Base-by-base conservation (phyloP, 2,113 vertebrate genomes). In the Phasianus colchicus region DNA sequence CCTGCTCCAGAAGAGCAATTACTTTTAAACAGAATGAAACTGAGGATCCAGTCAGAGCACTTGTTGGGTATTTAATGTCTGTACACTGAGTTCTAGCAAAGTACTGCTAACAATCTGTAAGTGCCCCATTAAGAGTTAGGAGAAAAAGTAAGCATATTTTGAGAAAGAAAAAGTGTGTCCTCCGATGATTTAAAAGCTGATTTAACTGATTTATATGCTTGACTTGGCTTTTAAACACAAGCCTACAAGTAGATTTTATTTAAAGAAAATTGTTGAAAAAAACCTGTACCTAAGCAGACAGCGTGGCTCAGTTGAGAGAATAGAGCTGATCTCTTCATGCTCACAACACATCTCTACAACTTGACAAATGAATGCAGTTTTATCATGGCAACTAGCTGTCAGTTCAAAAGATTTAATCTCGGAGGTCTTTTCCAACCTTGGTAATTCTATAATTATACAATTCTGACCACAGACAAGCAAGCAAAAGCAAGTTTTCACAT, bases 1-100 rank as follows among this genome's bases (percentile, higher is more conserved):
- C 87, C 43, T 71, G 24, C 15, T 90, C 63, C 30, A 45, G 0
- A 6, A 52, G 19, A 90, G 6, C 9, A 60, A 20, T 70, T 75
- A 71, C 30, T 81, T 90, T 93, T 55, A 81, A 63, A 71, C 29
- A 43, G 29, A 55, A 11, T 64, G 76, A 90, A 87, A 78, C 43
- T 63, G 54, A 77, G 30, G 63, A 57, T 73, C n/a, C 70, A 40
- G 58, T 89, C 58, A 90, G 64, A 89, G 74, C 54, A 84, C 40
- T 83, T 92, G 87, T 78, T 10, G 4, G 21, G 10, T 89, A 24
- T 90, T 94, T 88, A 36, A 78, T 70, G 93, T 92, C 79, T 82
- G 70, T 86, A 83, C 34, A 22, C 22, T 48, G 65, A 72, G 21
- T 76, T 87, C 74, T 70, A 72, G 65, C 70, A 43, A 79, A 86